Percentiles rank a stretch among this genome's conserved stretches.
Conservation (phyloP, 2,888 invertebrate genomes). For the Drosophila prostipennis region DNA sequence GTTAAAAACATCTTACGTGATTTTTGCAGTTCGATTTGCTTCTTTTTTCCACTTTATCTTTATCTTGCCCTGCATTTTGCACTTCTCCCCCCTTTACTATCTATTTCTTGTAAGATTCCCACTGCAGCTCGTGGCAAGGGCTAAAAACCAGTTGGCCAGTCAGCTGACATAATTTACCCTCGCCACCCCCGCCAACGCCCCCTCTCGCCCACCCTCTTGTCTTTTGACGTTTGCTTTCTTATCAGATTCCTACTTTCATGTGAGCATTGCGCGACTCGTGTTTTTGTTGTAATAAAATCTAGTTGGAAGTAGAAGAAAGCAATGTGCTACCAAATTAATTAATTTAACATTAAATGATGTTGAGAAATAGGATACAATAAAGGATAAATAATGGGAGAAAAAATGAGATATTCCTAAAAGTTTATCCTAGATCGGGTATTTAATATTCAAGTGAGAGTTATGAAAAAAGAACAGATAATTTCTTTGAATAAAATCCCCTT, state of each 20-base stretch:
- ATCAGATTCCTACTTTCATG: slow-evolving; percentile 69
- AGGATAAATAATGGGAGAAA: neutral
- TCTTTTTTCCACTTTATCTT: neutral
- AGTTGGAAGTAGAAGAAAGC: slow-evolving; percentile 7
- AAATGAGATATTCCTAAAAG: neutral
- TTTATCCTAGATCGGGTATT: neutral
- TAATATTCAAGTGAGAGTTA: no score
- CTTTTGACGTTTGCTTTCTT: slow-evolving; percentile 64
- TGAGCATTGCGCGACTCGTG: slow-evolving; percentile 49
- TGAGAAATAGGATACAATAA: neutral
- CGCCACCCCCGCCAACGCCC: slow-evolving; percentile 29
- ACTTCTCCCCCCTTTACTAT: slow-evolving; percentile 37
- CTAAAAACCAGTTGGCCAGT: slow-evolving; percentile 53
- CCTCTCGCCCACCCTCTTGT: slow-evolving; percentile 16
- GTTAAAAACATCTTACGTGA: neutral
- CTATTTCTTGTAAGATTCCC: slow-evolving; percentile 23
- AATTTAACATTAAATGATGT: neutral
- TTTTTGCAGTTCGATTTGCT: neutral
- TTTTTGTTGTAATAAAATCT: slow-evolving; percentile 29
- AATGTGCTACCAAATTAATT: slow-evolving; percentile 1
- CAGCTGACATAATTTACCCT: slow-evolving; percentile 69
- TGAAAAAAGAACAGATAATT: neutral
- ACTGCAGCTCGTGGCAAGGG: slow-evolving; percentile 48
- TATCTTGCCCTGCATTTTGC: slow-evolving; percentile 9
- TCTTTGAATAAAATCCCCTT: neutral